Percentiles rank a stretch among this genome's conserved stretches.
Evolutionary conservation across 2,888 invertebrate species (phyloP).

Genomic region (Nephrotoma flavescens): DNA sequence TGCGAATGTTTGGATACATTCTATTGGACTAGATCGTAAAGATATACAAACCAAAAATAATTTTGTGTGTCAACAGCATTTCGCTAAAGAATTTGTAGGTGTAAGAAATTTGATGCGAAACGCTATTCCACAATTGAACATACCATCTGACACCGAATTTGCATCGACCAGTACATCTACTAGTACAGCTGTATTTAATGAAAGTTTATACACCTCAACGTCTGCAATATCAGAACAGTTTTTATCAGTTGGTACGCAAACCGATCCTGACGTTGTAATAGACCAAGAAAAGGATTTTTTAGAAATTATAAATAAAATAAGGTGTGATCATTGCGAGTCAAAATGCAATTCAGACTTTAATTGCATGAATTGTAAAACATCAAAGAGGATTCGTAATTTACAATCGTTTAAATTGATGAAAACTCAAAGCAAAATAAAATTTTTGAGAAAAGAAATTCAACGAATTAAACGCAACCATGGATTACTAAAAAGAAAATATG

Average conservation of each 20-base stretch:
- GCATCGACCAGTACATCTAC: too few species aligned
- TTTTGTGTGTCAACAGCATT: neutral
- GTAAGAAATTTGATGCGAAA: neutral
- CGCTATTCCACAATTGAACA: neutral
- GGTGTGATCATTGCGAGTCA: too few species aligned
- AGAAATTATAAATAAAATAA: neutral
- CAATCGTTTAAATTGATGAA: too few species aligned
- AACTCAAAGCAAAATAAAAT: too few species aligned
- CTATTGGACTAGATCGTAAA: neutral
- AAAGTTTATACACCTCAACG: too few species aligned
- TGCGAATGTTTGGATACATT: neutral
- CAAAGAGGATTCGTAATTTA: neutral
- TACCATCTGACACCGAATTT: neutral
- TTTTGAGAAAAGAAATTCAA: too few species aligned
- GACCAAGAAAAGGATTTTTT: neutral
- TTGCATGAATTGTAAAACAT: too few species aligned
- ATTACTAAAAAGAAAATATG: too few species aligned
- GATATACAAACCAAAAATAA: neutral
- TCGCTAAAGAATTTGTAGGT: neutral
- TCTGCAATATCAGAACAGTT: neutral
- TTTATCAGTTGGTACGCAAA: neutral
- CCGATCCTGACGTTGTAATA: neutral
- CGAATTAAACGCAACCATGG: neutral
- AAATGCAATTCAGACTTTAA: too few species aligned
- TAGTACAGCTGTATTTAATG: too few species aligned